Evolutionary conservation across 2,797 vertebrate species (phyloP), one percentile per base, ranked within the genome.

Genomic region (Amphiprion clarkii): DNA sequence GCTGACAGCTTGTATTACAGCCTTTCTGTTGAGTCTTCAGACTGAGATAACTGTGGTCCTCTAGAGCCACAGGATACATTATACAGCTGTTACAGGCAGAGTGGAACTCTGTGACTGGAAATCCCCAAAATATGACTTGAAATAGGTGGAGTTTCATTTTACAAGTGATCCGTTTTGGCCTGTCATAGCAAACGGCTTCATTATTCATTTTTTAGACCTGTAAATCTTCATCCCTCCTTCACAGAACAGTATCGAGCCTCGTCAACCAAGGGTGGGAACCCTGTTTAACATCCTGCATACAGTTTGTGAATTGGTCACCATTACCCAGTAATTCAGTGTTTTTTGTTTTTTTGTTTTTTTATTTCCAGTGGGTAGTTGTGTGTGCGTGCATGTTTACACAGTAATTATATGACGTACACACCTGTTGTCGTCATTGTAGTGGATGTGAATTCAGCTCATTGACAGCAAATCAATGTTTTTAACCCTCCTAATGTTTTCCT

Each of bases 401-500:
- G 65, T 61, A 57, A 67, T 56, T 46, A 76, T 74, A 56, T 76
- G 39, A 73, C 81, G 67, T 8, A 56, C 70, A 83, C 61, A 76
- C 64, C 64, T 74, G 63, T 78, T 76, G 46, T 66, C 79, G 36
- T 85, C 69, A 63, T 70, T 67, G 49, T 63, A 62, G 51, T 80
- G n/a, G 62, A 72, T 83, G 75, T 83, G 79, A 78, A 31, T 58
- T 57, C 61, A 82, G 73, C 44, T 85, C 76, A 79, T 87, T 57
- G 55, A 25, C 74, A 79, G 60, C 58, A 67, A 68, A 87, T 83
- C 81, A 79, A 71, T 76, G 90, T 92, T 89, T 92, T 89, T 93
- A 95, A 94, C 90, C 87, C 90, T 90, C 93, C 86, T 88, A 81
- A 0, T 77, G 67, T 87, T 81, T 80, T 76, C 62, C 65, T 71